Evolutionary conservation across 2,113 vertebrate species (phyloP), one percentile per base, ranked within the genome.

Genomic region (Probosciger aterrimus): DNA sequence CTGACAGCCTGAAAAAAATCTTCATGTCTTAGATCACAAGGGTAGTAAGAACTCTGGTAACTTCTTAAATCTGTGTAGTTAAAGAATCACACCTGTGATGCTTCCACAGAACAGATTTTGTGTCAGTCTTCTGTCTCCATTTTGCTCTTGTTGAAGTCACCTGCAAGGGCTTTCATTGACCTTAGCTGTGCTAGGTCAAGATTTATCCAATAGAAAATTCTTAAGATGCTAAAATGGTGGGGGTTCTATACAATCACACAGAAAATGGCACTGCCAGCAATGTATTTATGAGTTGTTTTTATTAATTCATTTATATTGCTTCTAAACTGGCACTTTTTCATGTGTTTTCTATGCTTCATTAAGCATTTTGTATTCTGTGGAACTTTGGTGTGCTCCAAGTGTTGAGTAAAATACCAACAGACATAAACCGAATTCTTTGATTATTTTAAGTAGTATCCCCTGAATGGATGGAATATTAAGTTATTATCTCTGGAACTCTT

Each of bases 321-420:
- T 89, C 77, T 73, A 27, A 74, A 33, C 5, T 6, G 59, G n/a
- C 10, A 50, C 15, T 43, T 76, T 70, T 74, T 55, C 28, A 28
- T 7, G 4, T 49, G 35, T 79, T n/a, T 49, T 57, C 18, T 82
- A 2, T 39, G 12, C 14, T 84, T 74, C 25, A 27, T 30, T 62
- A 79, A 30, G 10, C 4, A 0, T 55, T 62, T 44, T 59, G 31
- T 47, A 5, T 41, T 62, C 69, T 67, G 69, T 2, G 0, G 9
- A 53, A 52, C 24, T 83, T 43, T 3, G 12, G 19, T 20, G 11
- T 59, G 44, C 33, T 63, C 7, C 27, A 88, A 71, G 20, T n/a
- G 60, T 39, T 47, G 30, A 50, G 49, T 46, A 74, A 82, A 84
- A 57, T 35, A 31, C n/a, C 17, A 43, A 5, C 1, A 53, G 15